A percentile compares a stretch with the other conserved stretches of the same genome.
These are phyloP conservation scores for Paraescarpia echinospica DNA, from an alignment of 1,140 invertebrate genomes.

Conservation along the genomic window DNA sequence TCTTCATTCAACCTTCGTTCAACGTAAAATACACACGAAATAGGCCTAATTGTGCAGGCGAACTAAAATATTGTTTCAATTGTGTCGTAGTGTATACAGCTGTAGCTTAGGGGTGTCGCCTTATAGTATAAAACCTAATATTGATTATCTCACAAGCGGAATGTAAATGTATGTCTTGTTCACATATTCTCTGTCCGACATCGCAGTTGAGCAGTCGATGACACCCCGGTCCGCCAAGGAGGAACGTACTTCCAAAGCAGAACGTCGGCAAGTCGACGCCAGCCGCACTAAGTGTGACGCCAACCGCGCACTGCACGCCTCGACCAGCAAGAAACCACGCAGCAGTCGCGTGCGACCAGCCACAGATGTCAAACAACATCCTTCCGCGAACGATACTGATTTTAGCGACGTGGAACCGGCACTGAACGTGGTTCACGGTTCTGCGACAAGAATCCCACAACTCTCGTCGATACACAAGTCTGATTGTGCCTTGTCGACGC, in stretches of 20 bases:
- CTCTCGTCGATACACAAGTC: not conserved
- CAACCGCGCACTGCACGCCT: not conserved
- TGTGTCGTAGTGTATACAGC: too few relatives aligned
- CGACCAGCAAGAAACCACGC: not conserved
- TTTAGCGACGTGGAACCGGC: too few relatives aligned
- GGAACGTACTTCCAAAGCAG: not conserved
- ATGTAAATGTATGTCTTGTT: not conserved
- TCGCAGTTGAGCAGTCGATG: not conserved
- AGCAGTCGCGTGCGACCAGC: not conserved
- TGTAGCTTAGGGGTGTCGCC: too few relatives aligned
- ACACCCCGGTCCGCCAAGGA: not conserved
- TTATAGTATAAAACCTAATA: too few relatives aligned
- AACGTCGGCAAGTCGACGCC: not conserved
- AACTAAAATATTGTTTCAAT: too few relatives aligned
- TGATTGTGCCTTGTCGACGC: not conserved
- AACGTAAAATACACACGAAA: too few relatives aligned
- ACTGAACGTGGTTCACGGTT: too few relatives aligned
- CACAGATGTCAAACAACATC: not conserved
- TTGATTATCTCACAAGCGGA: too few relatives aligned
- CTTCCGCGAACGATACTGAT: not conserved
- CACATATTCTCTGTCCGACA: not conserved
- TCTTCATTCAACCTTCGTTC: too few relatives aligned
- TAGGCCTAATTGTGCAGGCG: too few relatives aligned
- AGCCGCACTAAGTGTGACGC: too few relatives aligned
- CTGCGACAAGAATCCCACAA: not conserved